Base-by-base conservation (phyloP, 2,113 vertebrate genomes). In the Alosa alosa region DNA sequence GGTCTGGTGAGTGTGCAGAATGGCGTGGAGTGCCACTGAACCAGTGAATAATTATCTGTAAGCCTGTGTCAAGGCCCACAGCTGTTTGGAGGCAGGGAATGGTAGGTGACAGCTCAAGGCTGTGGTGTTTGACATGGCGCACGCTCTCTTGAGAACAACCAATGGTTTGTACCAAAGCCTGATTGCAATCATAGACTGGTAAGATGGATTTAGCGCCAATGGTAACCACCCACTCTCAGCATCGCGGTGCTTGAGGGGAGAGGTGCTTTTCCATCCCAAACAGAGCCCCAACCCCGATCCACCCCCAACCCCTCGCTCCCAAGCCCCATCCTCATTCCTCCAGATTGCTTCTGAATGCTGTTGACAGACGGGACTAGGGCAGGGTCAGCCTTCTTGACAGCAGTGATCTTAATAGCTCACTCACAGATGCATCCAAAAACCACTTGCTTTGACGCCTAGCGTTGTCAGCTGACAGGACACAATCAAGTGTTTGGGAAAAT, bases 151-250 rank as follows among this genome's bases (percentile, higher is more conserved):
- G 41, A 45, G 82, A 36, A 6, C 86, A 87, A 81, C 88, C 44
- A 89, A 83, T 78, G 10, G 72, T 36, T 88, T 2, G 25, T 50
- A 50, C 83, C 82, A 15, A 47, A 60, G 88, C 92, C 91, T 90
- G 87, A 92, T 89, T 86, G 90, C 91, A 94, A 93, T 94, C 92
- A 92, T 85, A 84, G 82, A 86, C 55, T 55, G 45, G 47, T 39
- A 81, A 82, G 46, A 78, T 78, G 72, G 72, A n/a, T 9, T 13
- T 78, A 78, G 31, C 9, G 64, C 64, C 72, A 78, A 78, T 11
- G 9, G 25, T 36, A 78, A 78, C 72, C 15, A 78, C 36, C 31
- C 31, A 39, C 39, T 36, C 36, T 13, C 10, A 78, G 72, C 31
- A 78, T 4, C 39, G 31, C 4, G 11, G 25, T 78, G 72, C 36